Evolutionary conservation across 1,140 invertebrate genomes (phyloP).

Genomic region (Dendrolimus kikuchii): DNA sequence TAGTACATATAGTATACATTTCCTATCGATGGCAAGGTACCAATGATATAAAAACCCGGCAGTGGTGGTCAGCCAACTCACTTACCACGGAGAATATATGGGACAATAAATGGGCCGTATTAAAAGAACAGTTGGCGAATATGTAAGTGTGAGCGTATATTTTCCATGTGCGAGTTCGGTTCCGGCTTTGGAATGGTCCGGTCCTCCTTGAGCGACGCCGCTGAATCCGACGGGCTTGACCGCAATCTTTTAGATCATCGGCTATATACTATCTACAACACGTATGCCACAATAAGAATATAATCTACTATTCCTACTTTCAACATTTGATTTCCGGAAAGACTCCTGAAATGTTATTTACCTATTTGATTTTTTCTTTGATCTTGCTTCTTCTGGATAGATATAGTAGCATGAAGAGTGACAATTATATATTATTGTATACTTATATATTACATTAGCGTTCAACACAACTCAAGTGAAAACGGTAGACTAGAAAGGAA

Average conservation of each 20-base stretch:
- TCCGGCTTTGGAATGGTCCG: constrained; percentile 62
- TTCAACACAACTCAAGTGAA: too few relatives aligned
- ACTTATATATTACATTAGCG: too few relatives aligned
- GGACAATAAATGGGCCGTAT: neutral
- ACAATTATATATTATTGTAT: too few relatives aligned
- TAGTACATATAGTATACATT: too few relatives aligned
- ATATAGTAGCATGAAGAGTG: too few relatives aligned
- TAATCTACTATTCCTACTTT: neutral
- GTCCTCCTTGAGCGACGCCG: constrained; percentile 61
- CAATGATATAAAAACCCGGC: too few relatives aligned
- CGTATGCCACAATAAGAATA: neutral
- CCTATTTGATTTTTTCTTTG: too few relatives aligned
- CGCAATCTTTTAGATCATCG: constrained; percentile 57
- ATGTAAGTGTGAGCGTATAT: constrained; percentile 22
- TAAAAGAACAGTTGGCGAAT: constrained; percentile 22
- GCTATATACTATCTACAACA: constrained; percentile 14
- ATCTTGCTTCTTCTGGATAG: too few relatives aligned
- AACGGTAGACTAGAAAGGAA: too few relatives aligned
- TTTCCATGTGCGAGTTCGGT: constrained; percentile 41
- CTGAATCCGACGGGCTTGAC: constrained; percentile 37
- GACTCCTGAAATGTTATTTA: too few relatives aligned
- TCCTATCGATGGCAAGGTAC: too few relatives aligned
- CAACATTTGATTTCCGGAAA: neutral
- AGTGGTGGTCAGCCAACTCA: too few relatives aligned
- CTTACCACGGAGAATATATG: neutral